A percentile compares a stretch with the other conserved stretches of the same genome.
Evolutionary conservation across 2,888 invertebrate species (phyloP).

Genomic region (Mayetiola destructor): DNA sequence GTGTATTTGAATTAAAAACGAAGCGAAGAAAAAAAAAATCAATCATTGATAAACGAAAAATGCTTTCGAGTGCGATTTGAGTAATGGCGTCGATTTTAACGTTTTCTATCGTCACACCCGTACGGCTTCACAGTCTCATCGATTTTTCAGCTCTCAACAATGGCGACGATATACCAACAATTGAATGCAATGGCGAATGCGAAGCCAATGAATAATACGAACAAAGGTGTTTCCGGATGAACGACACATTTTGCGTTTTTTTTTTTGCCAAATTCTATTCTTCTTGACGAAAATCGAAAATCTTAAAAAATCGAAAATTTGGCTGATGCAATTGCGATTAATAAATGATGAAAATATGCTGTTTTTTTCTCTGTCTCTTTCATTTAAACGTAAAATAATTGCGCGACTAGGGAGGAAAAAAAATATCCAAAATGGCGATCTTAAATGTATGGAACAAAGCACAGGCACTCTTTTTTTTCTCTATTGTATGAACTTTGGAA

Average conservation of each 20-base stretch:
- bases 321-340: conserved; percentile 1
- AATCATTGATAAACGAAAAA: neutral
- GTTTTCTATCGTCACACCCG: conserved; percentile 3
- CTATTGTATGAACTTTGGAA: neutral
- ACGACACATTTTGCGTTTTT: neutral
- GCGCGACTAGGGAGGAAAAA: no score
- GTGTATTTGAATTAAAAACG: neutral
- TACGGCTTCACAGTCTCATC: conserved; percentile 5
- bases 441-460: neutral
- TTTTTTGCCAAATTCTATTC: neutral
- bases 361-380: no score
- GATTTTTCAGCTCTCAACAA: neutral
- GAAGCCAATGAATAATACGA: neutral
- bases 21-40: neutral
- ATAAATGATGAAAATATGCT: neutral
- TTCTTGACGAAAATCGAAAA: neutral
- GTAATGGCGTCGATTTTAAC: conserved; percentile 1
- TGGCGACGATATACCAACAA: neutral
- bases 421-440: conserved; percentile 10
- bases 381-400: no score
- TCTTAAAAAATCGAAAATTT: neutral
- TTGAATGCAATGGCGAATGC: neutral
- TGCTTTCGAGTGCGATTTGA: neutral
- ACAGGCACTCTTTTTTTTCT: conserved; percentile 8
- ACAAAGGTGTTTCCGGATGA: no score